These are phyloP conservation scores for Erebia ligea DNA, from an alignment of 2,888 invertebrate genomes.

Conservation along the genomic window DNA sequence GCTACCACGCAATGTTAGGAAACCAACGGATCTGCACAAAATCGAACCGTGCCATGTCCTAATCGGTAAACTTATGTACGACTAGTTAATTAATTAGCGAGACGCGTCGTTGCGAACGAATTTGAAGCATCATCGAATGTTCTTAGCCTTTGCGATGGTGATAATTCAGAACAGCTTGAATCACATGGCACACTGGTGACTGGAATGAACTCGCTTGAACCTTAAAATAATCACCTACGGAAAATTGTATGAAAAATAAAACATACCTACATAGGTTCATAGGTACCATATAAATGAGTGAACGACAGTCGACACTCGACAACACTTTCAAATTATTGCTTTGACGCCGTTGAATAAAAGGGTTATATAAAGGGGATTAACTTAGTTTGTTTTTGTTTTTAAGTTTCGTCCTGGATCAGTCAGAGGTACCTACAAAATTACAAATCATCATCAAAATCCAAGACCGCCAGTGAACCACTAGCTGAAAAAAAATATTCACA, in stretches of 20 bases:
- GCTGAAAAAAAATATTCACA: too few relatives aligned
- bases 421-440: too few relatives aligned
- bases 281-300: too few relatives aligned
- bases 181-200: not conserved
- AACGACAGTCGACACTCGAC: too few relatives aligned
- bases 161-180: not conserved
- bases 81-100: conserved; percentile 28
- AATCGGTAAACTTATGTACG: conserved; percentile 16
- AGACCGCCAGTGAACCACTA: too few relatives aligned
- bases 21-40: conserved; percentile 33
- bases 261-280: too few relatives aligned
- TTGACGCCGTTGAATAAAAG: too few relatives aligned
- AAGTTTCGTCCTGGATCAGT: too few relatives aligned
- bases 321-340: too few relatives aligned
- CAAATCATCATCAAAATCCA: too few relatives aligned
- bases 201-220: conserved; percentile 23
- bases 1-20: conserved; percentile 59
- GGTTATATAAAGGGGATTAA: too few relatives aligned
- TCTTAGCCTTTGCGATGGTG: conserved; percentile 10
- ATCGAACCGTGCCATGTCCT: conserved; percentile 31
- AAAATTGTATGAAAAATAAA: conserved; percentile 18
- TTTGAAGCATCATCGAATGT: conserved; percentile 20
- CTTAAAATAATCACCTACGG: not conserved
- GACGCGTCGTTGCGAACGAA: conserved; percentile 27
- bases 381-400: too few relatives aligned